phyloP scores from a whole-genome alignment of 2,113 vertebrate genomes.

The Pseudopodoces humilis region DNA sequence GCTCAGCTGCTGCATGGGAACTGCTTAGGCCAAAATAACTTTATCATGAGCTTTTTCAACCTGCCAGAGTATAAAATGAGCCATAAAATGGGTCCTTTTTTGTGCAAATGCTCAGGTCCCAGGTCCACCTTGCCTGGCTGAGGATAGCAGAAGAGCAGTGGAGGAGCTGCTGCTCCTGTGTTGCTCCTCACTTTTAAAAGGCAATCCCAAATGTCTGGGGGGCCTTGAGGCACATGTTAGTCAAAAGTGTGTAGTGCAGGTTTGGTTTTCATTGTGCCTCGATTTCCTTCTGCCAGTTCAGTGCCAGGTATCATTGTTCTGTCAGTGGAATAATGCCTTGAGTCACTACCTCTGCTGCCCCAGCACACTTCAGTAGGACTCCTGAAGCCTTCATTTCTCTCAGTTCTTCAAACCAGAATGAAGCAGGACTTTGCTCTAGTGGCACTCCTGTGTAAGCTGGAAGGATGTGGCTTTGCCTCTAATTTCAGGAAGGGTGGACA shows the following conservation, averaged over 20 bases:
- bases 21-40: background rate
- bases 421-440: background rate
- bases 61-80: background rate
- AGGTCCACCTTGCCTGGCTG: background rate
- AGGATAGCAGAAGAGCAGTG: background rate
- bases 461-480: background rate
- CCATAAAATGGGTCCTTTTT: background rate
- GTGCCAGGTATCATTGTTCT: background rate
- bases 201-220: background rate
- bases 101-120: background rate
- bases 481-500: background rate
- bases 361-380: rapidly evolving
- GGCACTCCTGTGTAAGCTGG: background rate
- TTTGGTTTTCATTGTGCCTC: background rate
- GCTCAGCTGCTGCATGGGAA: background rate
- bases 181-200: background rate
- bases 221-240: background rate
- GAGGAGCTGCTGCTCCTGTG: background rate
- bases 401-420: background rate
- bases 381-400: background rate
- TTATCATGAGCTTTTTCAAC: background rate
- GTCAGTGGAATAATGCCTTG: background rate
- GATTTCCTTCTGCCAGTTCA: background rate
- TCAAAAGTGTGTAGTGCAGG: background rate
- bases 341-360: background rate